Conservation (phyloP, 1,140 invertebrate genomes). For the Bombus breviceps region DNA sequence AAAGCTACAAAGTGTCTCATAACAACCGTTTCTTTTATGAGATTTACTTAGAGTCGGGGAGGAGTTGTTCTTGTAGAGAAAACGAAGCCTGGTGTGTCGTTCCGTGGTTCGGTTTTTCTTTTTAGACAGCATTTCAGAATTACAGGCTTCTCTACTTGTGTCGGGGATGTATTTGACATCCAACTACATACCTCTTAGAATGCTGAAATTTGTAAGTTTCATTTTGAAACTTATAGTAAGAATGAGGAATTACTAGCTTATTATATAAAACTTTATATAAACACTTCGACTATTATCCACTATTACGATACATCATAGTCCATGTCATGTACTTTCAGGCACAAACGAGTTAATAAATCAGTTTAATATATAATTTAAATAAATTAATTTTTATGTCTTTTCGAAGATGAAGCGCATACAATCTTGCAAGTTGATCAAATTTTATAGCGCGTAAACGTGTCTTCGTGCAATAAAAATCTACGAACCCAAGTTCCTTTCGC, state of each 20-base stretch:
- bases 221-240: too few species aligned
- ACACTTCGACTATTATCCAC: too few species aligned
- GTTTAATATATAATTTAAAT: too few species aligned
- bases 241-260: too few species aligned
- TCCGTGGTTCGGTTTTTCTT: not conserved
- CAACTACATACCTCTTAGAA: too few species aligned
- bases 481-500: not conserved
- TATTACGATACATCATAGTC: too few species aligned
- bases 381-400: not conserved
- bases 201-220: too few species aligned
- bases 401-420: not conserved
- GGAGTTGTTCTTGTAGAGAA: not conserved
- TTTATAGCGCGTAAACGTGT: not conserved
- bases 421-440: not conserved
- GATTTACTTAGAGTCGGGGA: not conserved
- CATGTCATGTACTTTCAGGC: too few species aligned
- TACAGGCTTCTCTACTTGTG: too few species aligned
- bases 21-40: constrained; percentile 11
- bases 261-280: too few species aligned
- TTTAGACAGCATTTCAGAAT: not conserved
- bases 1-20: constrained; percentile 19
- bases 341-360: too few species aligned
- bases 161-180: not conserved
- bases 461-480: not conserved
- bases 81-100: not conserved